Evolutionary conservation across 2,113 vertebrate species (phyloP).

Genomic region (Rutilus rutilus): DNA sequence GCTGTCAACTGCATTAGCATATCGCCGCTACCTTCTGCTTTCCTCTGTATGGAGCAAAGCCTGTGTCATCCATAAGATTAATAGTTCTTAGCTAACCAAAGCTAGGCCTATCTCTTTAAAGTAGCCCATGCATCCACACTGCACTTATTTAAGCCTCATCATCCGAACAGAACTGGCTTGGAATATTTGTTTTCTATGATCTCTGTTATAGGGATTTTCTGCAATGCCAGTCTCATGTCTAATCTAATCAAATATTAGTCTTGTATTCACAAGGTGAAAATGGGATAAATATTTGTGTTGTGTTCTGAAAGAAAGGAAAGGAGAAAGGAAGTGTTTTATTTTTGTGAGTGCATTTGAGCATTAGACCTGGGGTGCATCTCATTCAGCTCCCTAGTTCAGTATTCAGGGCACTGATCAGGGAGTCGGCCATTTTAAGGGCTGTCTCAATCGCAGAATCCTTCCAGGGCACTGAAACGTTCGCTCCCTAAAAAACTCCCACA

Average conservation of each 20-base stretch:
- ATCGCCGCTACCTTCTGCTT: conserved; percentile 8
- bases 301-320: conserved; percentile 10
- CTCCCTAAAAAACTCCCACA: no score
- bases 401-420: no score
- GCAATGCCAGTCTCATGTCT: not conserved
- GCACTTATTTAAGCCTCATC: not conserved
- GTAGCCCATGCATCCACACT: not conserved
- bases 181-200: conserved; percentile 17
- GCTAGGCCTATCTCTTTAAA: conserved; percentile 29
- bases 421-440: no score
- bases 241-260: conserved; percentile 14
- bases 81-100: conserved; percentile 21
- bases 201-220: not conserved
- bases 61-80: conserved; percentile 23
- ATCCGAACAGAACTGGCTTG: not conserved
- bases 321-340: not conserved
- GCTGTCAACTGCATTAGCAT: conserved; percentile 20
- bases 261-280: conserved; percentile 6
- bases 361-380: not conserved
- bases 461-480: no score
- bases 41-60: conserved; percentile 10
- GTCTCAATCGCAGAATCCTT: no score
- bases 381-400: no score
- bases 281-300: conserved; percentile 25
- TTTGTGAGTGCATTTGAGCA: conserved; percentile 14